Evolutionary conservation across 35 echinoderm and acorn worm genomes (phyloP).

Genomic region (Ophioderma brevispina): DNA sequence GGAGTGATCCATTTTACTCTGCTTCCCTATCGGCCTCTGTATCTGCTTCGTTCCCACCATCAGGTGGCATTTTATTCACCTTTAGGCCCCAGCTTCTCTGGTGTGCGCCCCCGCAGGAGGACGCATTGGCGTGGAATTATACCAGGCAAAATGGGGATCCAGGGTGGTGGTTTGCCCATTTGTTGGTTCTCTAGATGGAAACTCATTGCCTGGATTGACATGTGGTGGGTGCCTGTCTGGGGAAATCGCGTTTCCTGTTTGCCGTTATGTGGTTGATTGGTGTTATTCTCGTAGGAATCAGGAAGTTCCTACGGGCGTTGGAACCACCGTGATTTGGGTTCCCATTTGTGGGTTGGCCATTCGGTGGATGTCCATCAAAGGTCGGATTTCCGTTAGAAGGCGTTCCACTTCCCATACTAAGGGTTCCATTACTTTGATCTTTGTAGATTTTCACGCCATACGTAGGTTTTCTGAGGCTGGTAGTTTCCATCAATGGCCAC

Average conservation of each 20-base stretch:
- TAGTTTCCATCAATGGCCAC: neutral
- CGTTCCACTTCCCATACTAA: neutral
- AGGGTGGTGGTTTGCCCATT: neutral
- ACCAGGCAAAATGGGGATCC: neutral
- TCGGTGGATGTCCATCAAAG: neutral
- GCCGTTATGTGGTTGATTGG: too few relatives aligned
- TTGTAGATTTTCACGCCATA: too few relatives aligned
- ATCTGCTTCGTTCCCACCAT: conserved; percentile 10
- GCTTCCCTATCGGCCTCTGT: neutral
- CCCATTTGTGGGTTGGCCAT: neutral
- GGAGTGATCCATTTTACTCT: conserved; percentile 20
- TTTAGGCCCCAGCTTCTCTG: neutral
- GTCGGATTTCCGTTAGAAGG: neutral
- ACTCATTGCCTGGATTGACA: neutral
- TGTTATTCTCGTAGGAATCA: too few relatives aligned
- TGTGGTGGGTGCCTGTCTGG: too few relatives aligned
- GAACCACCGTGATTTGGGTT: too few relatives aligned
- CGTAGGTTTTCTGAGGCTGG: neutral
- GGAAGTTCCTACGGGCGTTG: too few relatives aligned
- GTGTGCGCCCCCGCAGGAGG: neutral
- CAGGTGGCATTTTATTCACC: neutral
- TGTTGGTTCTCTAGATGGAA: neutral
- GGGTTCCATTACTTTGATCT: too few relatives aligned
- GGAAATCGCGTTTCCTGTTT: too few relatives aligned
- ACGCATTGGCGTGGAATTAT: neutral